These are phyloP conservation scores for Rafetus swinhoei DNA, from an alignment of 2,113 vertebrate species.

Conservation along the genomic window DNA sequence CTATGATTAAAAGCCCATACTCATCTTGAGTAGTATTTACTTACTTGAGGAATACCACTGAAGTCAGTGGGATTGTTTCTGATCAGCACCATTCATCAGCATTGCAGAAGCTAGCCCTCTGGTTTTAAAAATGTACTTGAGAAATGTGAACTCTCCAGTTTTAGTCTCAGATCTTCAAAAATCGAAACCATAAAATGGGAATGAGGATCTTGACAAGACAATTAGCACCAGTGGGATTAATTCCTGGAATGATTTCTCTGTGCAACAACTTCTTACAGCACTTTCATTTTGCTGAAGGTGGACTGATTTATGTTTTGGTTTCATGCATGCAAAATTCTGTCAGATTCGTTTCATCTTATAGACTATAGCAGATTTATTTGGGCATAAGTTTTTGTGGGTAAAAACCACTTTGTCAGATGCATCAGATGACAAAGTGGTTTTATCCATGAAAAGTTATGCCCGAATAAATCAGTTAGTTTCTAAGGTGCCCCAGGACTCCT, in stretches of 20 bases:
- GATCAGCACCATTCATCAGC: neutral
- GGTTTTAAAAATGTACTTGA: rapidly evolving
- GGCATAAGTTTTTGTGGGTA: too few species aligned
- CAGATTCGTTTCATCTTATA: neutral
- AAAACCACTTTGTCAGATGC: too few species aligned
- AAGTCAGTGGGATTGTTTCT: neutral
- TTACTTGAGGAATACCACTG: neutral
- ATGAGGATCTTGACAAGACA: conserved; percentile 5
- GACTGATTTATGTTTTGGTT: neutral
- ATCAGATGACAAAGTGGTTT: too few species aligned
- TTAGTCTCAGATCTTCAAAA: neutral
- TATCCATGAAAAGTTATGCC: too few species aligned
- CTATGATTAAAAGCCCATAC: rapidly evolving
- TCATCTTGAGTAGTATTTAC: neutral
- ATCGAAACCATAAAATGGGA: neutral
- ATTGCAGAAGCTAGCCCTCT: neutral
- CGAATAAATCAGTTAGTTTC: too few species aligned
- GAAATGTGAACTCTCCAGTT: neutral
- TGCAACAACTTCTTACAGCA: neutral
- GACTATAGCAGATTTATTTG: too few species aligned
- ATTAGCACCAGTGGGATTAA: neutral
- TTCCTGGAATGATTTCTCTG: neutral
- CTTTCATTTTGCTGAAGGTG: neutral
- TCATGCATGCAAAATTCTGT: conserved; percentile 10
- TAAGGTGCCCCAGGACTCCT: too few species aligned